A percentile compares a stretch with the other conserved stretches of the same genome.
Evolutionary conservation across 2,113 vertebrate genomes (phyloP).

Genomic region (Seriola aureovittata): DNA sequence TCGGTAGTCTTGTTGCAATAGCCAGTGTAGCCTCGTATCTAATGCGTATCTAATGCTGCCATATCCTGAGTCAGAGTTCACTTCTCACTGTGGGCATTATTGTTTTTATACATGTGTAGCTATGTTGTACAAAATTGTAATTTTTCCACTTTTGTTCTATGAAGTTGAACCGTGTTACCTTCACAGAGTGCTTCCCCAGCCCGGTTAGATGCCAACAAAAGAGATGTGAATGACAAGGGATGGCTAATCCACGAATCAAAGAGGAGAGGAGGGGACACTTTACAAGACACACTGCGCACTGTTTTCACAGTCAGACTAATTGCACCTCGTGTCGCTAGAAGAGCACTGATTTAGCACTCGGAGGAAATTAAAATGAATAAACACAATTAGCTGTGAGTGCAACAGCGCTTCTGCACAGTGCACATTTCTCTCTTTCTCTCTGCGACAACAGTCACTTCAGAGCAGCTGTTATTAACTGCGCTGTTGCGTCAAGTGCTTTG

Average conservation of each 20-base stretch:
- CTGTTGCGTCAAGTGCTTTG: constrained; percentile 71
- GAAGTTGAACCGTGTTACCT: background rate
- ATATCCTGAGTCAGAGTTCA: background rate
- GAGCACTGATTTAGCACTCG: constrained; percentile 84
- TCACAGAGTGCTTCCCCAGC: background rate
- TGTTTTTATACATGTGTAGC: background rate
- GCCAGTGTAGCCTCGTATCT: background rate
- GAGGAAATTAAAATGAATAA: constrained; percentile 87
- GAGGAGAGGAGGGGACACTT: constrained; percentile 56
- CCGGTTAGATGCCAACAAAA: constrained; percentile 22
- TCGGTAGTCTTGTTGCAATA: background rate
- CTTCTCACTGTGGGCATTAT: background rate
- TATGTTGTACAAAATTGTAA: background rate
- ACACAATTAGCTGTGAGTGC: constrained; percentile 82
- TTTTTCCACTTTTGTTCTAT: background rate
- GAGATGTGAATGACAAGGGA: constrained; percentile 47
- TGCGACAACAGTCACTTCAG: constrained; percentile 59
- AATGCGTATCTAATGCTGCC: background rate
- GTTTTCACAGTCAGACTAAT: constrained; percentile 79
- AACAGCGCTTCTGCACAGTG: constrained; percentile 62
- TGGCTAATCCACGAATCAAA: constrained; percentile 60
- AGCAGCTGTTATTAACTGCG: constrained; percentile 75
- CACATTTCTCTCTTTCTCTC: constrained; percentile 67
- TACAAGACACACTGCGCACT: constrained; percentile 63
- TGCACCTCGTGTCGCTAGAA: constrained; percentile 75